Evolutionary conservation across 2,888 invertebrate genomes (phyloP), one percentile per base, ranked within the genome.

Genomic region (Malacosoma neustria): DNA sequence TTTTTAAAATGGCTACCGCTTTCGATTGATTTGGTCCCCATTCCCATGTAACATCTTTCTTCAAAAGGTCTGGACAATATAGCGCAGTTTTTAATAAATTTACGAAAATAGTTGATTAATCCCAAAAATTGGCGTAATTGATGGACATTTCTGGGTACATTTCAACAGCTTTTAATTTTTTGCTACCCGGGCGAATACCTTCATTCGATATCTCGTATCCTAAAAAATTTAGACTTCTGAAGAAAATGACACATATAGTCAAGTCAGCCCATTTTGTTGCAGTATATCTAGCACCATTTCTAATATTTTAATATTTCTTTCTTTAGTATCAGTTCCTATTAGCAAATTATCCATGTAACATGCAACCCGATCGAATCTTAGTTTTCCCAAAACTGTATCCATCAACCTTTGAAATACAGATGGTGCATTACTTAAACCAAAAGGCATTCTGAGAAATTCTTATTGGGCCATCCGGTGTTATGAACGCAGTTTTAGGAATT

Each of bases 341-440:
- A 61, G 33, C 0, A 58, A 33, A 11, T 61, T 57, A 35, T 57
- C 57, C 46, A 61, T 49, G 13, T 46, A 57, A 1, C 45, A 15
- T 0, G 50, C 0, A 0, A 34, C 36, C 4, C 29, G 43, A 2
- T 33, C 7, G 1, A 42, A 9, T 11, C 33, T 30, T 4, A 38
- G 9, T 3, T 43, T 40, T 0, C 36, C 36, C 2, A 58, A 13
- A 4, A 34, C 13, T 3, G 1, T 12, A 2, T 29, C 22, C 4
- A 61, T 55, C 3, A 46, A n/a, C 3, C 48, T 35, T 31, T 52
- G 52, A 29, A 52, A 56, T 0, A 51, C 50, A 2, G 49, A 37
- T 1, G 55, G 57, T 0, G 50, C 54, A 15, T 57, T 57, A 3
- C 37, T 41, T 1, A 57, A 14, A 0, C 57, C 59, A 37, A 60